Percentiles rank a stretch among this genome's conserved stretches.
These are phyloP conservation scores for Sycophila sp. DNA, from an alignment of 1,140 invertebrate species.

Conservation along the genomic window DNA sequence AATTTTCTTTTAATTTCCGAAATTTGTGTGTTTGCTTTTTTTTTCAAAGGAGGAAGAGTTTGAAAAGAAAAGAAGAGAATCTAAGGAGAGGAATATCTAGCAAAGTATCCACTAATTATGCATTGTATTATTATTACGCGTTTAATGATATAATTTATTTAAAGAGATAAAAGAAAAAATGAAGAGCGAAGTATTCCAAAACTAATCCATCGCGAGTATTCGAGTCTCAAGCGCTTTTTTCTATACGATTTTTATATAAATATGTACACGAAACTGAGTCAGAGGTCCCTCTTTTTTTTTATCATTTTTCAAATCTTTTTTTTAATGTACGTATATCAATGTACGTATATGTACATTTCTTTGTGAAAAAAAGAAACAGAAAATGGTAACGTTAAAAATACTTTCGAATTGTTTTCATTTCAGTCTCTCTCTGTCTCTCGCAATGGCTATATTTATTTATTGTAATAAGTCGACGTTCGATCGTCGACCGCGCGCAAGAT, in stretches of 20 bases:
- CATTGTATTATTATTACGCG: slow-evolving; percentile 1
- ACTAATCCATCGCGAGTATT: slow-evolving; percentile 8
- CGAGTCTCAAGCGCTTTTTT: slow-evolving; percentile 9
- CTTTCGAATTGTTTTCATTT: neutral
- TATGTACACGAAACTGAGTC: neutral
- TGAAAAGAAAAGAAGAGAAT: neutral
- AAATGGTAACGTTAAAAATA: neutral
- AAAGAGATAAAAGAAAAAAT: neutral
- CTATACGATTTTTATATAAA: slow-evolving; percentile 26
- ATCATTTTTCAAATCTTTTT: neutral
- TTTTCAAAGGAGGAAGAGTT: neutral
- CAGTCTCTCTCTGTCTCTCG: neutral
- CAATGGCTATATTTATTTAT: slow-evolving; percentile 47
- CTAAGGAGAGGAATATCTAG: neutral
- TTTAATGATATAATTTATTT: slow-evolving; percentile 31
- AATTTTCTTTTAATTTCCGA: neutral
- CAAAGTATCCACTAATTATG: slow-evolving; percentile 16
- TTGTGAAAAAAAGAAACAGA: neutral
- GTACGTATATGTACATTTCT: neutral
- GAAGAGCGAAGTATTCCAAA: slow-evolving; percentile 16
- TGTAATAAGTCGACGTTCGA: neutral
- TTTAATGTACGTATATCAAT: too few relatives aligned
- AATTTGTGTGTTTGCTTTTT: neutral
- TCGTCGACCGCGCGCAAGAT: slow-evolving; percentile 42
- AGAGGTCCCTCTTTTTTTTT: neutral